Conservation (phyloP, 2,797 vertebrate genomes). For the Sebastes nivosus region DNA sequence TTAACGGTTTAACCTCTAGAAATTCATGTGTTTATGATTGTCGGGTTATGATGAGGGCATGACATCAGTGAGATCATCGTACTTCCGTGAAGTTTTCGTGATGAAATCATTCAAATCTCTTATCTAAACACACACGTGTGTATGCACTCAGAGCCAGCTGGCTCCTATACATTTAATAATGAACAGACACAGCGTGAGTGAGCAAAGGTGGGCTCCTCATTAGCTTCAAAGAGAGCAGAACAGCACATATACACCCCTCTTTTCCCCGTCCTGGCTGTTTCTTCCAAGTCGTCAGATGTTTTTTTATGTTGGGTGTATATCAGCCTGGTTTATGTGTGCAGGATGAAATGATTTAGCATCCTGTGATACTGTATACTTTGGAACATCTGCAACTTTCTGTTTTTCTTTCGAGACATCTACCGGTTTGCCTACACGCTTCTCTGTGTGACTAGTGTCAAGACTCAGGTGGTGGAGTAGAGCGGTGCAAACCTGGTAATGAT, state of each 20-base stretch:
- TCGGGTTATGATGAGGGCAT: background rate
- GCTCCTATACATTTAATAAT: conserved; percentile 35
- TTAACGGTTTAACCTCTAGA: background rate
- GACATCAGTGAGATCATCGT: background rate
- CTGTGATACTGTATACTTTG: background rate
- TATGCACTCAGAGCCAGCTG: conserved; percentile 16
- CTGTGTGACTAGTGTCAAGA: conserved; percentile 21
- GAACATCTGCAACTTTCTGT: conserved; percentile 19
- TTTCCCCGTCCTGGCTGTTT: background rate
- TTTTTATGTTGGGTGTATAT: conserved; percentile 39
- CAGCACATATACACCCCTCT: conserved; percentile 2
- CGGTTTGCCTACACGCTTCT: background rate
- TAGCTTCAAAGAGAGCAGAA: conserved; percentile 57
- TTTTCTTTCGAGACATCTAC: conserved; percentile 7
- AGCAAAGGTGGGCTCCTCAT: conserved; percentile 50
- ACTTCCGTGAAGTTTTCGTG: background rate
- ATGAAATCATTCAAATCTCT: conserved; percentile 3
- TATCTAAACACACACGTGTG: background rate
- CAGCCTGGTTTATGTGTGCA: conserved; percentile 39
- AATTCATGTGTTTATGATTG: background rate
- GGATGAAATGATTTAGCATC: conserved; percentile 42
- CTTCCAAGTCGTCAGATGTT: conserved; percentile 40
- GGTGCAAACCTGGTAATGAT: conserved; percentile 67
- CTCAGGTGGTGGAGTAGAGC: conserved; percentile 55
- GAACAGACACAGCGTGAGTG: conserved; percentile 24